phyloP scores from a whole-genome alignment of 2,113 vertebrate species.

The Crocuta crocuta region DNA sequence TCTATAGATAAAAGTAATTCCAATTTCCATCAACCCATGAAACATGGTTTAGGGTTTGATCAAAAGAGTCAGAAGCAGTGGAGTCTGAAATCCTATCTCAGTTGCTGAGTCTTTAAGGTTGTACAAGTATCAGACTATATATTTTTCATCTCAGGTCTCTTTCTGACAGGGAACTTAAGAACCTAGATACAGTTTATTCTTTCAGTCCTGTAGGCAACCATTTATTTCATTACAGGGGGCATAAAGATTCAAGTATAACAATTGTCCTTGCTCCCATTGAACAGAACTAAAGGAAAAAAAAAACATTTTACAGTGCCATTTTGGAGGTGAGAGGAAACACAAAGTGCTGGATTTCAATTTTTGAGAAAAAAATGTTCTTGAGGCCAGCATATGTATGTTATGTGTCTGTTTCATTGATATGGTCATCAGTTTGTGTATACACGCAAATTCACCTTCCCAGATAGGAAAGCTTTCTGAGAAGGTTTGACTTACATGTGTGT shows the following conservation, averaged over 20 bases:
- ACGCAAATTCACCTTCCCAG: not conserved
- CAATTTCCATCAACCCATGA: constrained; percentile 7
- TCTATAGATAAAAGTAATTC: constrained; percentile 59
- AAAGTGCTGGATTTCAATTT: not conserved
- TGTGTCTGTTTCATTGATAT: not conserved
- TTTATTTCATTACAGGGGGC: not conserved
- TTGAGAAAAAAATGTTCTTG: not conserved
- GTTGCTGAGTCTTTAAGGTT: not conserved
- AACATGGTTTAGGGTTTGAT: not conserved
- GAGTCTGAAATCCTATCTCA: not conserved
- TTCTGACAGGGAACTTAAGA: not conserved
- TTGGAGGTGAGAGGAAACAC: not conserved
- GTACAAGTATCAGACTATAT: not conserved
- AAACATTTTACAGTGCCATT: not conserved
- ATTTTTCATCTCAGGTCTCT: not conserved
- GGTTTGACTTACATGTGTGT: not conserved
- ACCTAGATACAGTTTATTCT: not conserved
- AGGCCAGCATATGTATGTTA: not conserved
- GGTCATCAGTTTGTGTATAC: not conserved
- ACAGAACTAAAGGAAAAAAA: not conserved
- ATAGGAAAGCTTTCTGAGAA: not conserved
- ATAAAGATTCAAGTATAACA: not conserved
- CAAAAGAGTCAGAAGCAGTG: not conserved
- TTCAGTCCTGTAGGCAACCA: not conserved
- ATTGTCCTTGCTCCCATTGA: not conserved